Evolutionary conservation across 53 echinoderm and acorn worm genomes (phyloP).

Genomic region (Paracentrotus lividus): DNA sequence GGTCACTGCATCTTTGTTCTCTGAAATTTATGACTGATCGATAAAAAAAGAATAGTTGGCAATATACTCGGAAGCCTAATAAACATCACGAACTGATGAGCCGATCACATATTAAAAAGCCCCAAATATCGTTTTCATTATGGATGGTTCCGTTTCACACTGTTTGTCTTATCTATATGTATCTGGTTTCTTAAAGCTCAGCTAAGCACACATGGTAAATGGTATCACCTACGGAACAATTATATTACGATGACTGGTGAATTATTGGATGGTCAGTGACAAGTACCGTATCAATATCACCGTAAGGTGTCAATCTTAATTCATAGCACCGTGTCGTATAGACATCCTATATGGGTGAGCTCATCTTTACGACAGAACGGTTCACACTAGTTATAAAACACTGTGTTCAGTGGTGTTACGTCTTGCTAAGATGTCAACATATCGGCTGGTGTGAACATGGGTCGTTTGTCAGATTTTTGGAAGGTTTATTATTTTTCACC

Average conservation of each 20-base stretch:
- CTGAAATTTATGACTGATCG: constrained; percentile 34
- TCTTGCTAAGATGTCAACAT: not conserved
- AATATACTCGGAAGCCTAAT: not conserved
- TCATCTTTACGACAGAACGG: constrained; percentile 28
- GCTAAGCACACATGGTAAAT: constrained; percentile 2
- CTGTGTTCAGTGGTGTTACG: no score
- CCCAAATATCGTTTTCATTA: constrained; percentile 43
- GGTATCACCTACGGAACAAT: constrained; percentile 48
- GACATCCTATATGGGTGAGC: constrained; percentile 16
- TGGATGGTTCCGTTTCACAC: constrained; percentile 40
- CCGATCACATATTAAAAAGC: not conserved
- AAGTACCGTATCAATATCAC: constrained; percentile 41
- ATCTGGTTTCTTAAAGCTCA: constrained; percentile 1
- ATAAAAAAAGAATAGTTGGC: not conserved
- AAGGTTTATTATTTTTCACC: no score
- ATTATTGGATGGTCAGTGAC: constrained; percentile 51
- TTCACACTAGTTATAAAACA: not conserved
- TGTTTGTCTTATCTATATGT: not conserved
- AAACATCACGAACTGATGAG: not conserved
- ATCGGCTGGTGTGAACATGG: not conserved
- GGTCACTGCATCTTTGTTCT: not conserved
- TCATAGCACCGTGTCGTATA: not conserved
- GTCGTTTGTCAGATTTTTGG: no score
- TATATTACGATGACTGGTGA: constrained; percentile 56
- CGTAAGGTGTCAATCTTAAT: constrained; percentile 46